Evolutionary conservation across 53 echinoderm and acorn worm genomes (phyloP).

Genomic region (Henricia sp.): DNA sequence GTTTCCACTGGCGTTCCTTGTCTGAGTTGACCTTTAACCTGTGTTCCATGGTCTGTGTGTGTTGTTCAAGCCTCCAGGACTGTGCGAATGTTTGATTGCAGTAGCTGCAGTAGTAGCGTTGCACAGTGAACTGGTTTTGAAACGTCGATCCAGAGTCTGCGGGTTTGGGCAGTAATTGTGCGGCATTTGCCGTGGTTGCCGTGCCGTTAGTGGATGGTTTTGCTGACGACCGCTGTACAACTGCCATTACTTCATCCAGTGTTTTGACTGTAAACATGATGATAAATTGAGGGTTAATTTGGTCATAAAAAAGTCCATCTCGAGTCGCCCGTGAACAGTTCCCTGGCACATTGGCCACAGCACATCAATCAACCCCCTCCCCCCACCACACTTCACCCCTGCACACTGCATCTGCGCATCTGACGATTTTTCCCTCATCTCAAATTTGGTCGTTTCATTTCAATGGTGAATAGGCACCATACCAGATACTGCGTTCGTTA

Average conservation of each 20-base stretch:
- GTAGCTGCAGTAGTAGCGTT: conserved; percentile 75
- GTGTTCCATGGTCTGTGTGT: conserved; percentile 73
- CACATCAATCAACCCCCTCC: too few species aligned
- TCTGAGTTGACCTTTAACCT: conserved; percentile 84
- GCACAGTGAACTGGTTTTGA: conserved; percentile 13
- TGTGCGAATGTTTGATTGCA: conserved; percentile 73
- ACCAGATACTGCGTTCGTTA: too few species aligned
- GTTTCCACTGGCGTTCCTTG: conserved; percentile 83
- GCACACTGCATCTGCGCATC: too few species aligned
- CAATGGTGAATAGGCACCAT: too few species aligned
- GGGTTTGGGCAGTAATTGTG: not conserved
- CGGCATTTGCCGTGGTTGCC: not conserved
- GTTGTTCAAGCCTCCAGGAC: conserved; percentile 68
- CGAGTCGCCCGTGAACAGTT: too few species aligned
- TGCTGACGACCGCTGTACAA: not conserved
- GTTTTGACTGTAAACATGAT: conserved; percentile 56
- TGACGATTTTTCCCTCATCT: too few species aligned
- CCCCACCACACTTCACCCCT: too few species aligned
- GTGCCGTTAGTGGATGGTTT: not conserved
- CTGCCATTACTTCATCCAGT: conserved; percentile 68
- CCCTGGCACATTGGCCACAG: too few species aligned
- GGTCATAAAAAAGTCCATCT: too few species aligned
- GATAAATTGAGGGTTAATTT: not conserved
- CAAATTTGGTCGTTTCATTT: too few species aligned
- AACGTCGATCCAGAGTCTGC: not conserved